Evolutionary conservation across 1,140 invertebrate genomes (phyloP), one percentile per base, ranked within the genome.

Genomic region (Antheraea pernyi): DNA sequence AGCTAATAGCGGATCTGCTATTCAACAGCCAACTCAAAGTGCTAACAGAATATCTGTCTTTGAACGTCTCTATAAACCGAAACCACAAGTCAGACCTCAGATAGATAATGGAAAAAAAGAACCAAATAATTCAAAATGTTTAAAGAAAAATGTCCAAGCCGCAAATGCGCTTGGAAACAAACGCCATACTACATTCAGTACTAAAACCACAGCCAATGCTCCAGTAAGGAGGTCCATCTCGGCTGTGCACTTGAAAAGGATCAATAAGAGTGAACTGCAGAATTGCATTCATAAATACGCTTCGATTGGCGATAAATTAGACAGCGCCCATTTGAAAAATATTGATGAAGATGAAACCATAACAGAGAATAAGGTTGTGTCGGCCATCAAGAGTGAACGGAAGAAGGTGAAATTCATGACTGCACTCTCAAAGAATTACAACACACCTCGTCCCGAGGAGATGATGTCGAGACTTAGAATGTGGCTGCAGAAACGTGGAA

Each of bases 401-500:
- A 93, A 92, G 67, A 91, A 83, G 69, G 91, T 93, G 0, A 89
- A 86, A 46, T 92, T 93, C 36, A 78, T 85, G 72, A 92, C 88
- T 11, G 89, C 89, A 0, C 48, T 85, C 0, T 70, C 78, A 7
- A 53, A 59, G 22, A 89, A 81, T 36, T 83, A 84, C 11, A 92
- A 92, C 42, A 91, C 90, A 13, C 89, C 91, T 0, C 85, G 74
- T 65, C 81, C 87, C 0, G 84, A 86, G 36, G 91, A 93, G 68
- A 68, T 94, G 30, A 85, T 90, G 65, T 68, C 81, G 0, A 85
- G 88, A 64, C 77, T 94, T 19, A 87, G 91, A 42, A 84, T 84
- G 48, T 94, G 93, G 93, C 75, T 94, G 7, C 79, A 88, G 48
- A 91, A 89, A 65, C 86, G 83, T 59, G 93, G 93, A 6, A 94